These are phyloP conservation scores for Capitella teleta DNA, from an alignment of 1,140 invertebrate species.

Conservation along the genomic window DNA sequence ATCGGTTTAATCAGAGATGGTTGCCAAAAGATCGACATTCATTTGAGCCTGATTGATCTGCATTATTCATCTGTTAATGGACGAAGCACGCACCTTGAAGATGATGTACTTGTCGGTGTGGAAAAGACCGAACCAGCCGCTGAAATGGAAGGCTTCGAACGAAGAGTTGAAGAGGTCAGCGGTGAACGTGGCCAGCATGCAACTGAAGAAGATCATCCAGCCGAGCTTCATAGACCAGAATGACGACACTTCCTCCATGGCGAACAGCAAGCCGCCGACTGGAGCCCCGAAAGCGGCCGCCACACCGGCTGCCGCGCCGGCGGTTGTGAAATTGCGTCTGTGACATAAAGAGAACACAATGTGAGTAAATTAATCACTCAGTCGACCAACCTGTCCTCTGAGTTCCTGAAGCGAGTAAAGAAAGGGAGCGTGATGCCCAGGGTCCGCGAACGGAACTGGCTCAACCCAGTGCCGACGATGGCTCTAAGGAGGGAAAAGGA, in stretches of 20 bases:
- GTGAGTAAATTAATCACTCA: too few relatives aligned
- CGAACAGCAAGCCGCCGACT: conserved; percentile 92
- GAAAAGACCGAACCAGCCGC: conserved; percentile 20
- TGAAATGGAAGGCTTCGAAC: conserved; percentile 18
- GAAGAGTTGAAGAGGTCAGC: conserved; percentile 25
- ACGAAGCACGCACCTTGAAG: conserved; percentile 12
- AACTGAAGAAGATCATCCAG: conserved; percentile 29
- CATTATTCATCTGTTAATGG: too few relatives aligned
- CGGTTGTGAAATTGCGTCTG: conserved; percentile 84
- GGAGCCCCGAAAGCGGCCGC: conserved; percentile 93
- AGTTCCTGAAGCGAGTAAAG: conserved; percentile 20
- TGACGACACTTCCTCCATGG: conserved; percentile 69
- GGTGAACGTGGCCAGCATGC: conserved; percentile 25
- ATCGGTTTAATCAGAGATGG: neutral
- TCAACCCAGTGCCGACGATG: conserved; percentile 25
- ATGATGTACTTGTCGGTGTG: conserved; percentile 15
- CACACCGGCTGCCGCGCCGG: conserved; percentile 87
- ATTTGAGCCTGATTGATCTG: too few relatives aligned
- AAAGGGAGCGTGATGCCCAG: conserved; percentile 17
- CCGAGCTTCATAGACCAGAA: conserved; percentile 24
- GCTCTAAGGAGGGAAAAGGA: conserved; percentile 6
- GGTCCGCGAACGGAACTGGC: conserved; percentile 19
- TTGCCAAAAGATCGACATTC: neutral
- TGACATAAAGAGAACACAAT: too few relatives aligned
- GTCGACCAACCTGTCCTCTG: conserved; percentile 24